phyloP scores from a whole-genome alignment of 2,888 invertebrate species.

The Trachelus iudaicus region DNA sequence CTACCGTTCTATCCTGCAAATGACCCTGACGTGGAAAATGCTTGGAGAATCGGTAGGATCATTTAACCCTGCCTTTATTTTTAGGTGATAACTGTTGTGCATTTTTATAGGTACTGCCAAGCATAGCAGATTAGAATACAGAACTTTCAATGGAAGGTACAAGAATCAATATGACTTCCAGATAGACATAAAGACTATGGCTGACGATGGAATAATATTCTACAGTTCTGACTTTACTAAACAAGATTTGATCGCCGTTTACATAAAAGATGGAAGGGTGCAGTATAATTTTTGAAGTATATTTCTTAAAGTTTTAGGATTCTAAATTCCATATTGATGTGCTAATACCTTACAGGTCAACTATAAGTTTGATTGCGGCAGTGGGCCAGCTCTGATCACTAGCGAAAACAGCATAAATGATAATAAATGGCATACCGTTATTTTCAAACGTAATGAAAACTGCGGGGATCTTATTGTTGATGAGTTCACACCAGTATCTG shows the following conservation, averaged over 20 bases:
- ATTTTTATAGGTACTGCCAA: constrained; percentile 71
- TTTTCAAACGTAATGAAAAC: constrained; percentile 73
- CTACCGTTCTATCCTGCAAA: constrained; percentile 69
- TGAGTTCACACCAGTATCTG: constrained; percentile 69
- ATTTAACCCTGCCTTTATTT: constrained; percentile 4
- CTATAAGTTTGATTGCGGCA: constrained; percentile 79
- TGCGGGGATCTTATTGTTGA: constrained; percentile 78
- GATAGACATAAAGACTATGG: constrained; percentile 81
- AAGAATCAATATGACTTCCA: constrained; percentile 79
- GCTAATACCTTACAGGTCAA: constrained; percentile 68
- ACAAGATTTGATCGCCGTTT: constrained; percentile 79
- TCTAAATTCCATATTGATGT: background rate
- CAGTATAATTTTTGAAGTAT: constrained; percentile 24
- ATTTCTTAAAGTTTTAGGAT: background rate
- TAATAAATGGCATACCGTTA: constrained; percentile 82
- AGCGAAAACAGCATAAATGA: constrained; percentile 75
- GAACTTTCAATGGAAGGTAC: constrained; percentile 69
- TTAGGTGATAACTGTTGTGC: background rate
- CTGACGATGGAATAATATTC: constrained; percentile 85
- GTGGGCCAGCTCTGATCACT: constrained; percentile 70
- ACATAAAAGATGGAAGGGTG: constrained; percentile 80
- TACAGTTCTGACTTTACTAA: constrained; percentile 76
- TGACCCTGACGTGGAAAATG: constrained; percentile 69
- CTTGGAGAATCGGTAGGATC: constrained; percentile 73
- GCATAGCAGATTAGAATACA: constrained; percentile 80